phyloP scores from a whole-genome alignment of 2,113 vertebrate genomes.

The Genyomyrus donnyi region DNA sequence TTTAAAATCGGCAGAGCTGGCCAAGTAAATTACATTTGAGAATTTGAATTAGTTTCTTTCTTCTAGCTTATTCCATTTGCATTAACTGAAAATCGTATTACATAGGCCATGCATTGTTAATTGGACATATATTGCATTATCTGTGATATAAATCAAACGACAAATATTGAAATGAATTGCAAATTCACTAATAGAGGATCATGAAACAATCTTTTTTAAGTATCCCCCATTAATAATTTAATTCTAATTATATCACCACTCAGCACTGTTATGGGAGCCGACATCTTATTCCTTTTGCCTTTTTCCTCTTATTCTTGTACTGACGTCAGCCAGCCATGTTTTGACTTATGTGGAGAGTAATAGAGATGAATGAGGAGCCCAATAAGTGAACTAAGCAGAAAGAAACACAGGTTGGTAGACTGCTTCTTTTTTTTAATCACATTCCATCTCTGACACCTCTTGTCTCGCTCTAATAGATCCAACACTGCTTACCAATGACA shows the following conservation, averaged over 20 bases:
- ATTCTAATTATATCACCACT: slow-evolving; percentile 79
- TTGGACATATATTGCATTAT: slow-evolving; percentile 87
- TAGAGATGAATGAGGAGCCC: slow-evolving; percentile 38
- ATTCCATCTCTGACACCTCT: slow-evolving; percentile 8
- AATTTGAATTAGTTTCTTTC: slow-evolving; percentile 69
- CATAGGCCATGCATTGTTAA: slow-evolving; percentile 84
- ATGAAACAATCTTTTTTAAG: slow-evolving; percentile 87
- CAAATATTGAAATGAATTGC: slow-evolving; percentile 90
- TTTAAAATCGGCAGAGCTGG: slow-evolving; percentile 77
- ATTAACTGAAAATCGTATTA: slow-evolving; percentile 83
- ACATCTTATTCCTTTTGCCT: slow-evolving; percentile 63
- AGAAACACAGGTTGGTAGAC: slow-evolving; percentile 8
- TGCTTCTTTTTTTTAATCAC: slow-evolving; percentile 12
- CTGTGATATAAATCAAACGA: slow-evolving; percentile 88
- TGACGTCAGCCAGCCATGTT: slow-evolving; percentile 39
- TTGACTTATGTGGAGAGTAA: slow-evolving; percentile 44
- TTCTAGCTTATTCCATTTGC: slow-evolving; percentile 75
- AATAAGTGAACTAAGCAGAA: slow-evolving; percentile 15
- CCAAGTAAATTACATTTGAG: slow-evolving; percentile 79
- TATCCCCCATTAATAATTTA: slow-evolving; percentile 89
- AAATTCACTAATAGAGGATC: slow-evolving; percentile 85
- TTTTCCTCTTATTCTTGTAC: slow-evolving; percentile 42
- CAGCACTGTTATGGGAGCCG: slow-evolving; percentile 53
- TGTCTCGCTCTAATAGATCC: slow-evolving; percentile 10
- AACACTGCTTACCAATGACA: slow-evolving; percentile 6